A percentile compares a stretch with the other conserved stretches of the same genome.
Conservation (phyloP, 2,888 invertebrate species). For the Leistus spinibarbis region DNA sequence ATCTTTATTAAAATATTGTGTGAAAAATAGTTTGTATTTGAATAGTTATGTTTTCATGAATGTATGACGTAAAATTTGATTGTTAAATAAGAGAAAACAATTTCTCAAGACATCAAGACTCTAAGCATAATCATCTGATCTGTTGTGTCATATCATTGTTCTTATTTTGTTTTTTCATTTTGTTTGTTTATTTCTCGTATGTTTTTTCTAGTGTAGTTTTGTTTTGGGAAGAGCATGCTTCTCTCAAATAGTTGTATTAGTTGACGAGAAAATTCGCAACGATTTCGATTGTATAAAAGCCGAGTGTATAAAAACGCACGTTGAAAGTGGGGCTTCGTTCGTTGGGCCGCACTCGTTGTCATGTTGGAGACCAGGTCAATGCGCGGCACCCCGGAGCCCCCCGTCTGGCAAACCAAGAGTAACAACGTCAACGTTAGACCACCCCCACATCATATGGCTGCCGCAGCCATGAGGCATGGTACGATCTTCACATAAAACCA, state of each 20-base stretch:
- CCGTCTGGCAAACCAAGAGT: slow-evolving; percentile 68
- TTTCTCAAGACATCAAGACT: not conserved
- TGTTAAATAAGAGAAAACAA: not conserved
- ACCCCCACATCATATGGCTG: slow-evolving; percentile 56
- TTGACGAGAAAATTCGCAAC: slow-evolving; percentile 45
- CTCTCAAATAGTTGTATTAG: slow-evolving; percentile 49
- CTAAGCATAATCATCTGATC: not conserved
- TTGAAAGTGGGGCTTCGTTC: slow-evolving; percentile 3
- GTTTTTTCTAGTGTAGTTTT: slow-evolving; percentile 37
- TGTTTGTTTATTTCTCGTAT: slow-evolving; percentile 11
- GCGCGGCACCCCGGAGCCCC: slow-evolving; percentile 70
- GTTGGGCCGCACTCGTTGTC: slow-evolving; percentile 67
- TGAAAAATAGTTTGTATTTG: too few relatives aligned
- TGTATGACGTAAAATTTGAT: slow-evolving; percentile 10
- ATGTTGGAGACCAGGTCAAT: slow-evolving; percentile 77
- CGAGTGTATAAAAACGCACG: slow-evolving; percentile 9
- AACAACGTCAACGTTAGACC: slow-evolving; percentile 55
- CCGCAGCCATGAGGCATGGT: slow-evolving; percentile 55
- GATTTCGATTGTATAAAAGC: slow-evolving; percentile 36
- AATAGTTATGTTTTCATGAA: not conserved
- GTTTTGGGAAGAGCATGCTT: slow-evolving; percentile 38
- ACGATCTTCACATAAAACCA: slow-evolving; percentile 41
- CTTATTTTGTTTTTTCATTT: slow-evolving; percentile 26
- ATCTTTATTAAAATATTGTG: too few relatives aligned
- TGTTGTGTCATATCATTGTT: slow-evolving; percentile 2